Percentiles rank a stretch among this genome's conserved stretches.
Evolutionary conservation across 2,888 invertebrate species (phyloP).

Genomic region (Calameuta filiformis): DNA sequence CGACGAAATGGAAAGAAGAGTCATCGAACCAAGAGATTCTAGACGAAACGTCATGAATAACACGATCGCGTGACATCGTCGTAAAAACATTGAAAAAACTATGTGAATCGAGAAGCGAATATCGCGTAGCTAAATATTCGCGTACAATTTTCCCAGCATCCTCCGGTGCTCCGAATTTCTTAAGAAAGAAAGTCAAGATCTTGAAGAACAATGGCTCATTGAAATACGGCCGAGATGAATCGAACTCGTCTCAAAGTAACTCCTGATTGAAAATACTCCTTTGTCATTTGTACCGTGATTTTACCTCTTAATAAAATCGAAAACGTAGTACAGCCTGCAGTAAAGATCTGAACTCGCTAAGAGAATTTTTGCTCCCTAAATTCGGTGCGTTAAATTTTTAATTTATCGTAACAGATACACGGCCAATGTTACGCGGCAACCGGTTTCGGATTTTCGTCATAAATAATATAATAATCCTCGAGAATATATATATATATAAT

Average conservation of each 20-base stretch:
- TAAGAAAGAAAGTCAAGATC: background rate
- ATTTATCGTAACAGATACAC: background rate
- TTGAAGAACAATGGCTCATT: background rate
- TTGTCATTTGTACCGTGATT: slow-evolving; percentile 14
- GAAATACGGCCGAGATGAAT: background rate
- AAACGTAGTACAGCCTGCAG: slow-evolving; percentile 5
- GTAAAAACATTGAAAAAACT: background rate
- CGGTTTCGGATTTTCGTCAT: background rate
- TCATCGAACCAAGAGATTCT: background rate
- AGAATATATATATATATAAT: background rate
- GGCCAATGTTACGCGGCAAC: background rate
- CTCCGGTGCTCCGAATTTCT: background rate
- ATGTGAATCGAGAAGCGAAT: background rate
- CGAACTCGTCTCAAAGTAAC: slow-evolving; percentile 21
- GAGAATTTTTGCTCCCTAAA: background rate
- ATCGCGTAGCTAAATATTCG: background rate
- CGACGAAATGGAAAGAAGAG: background rate
- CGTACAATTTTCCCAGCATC: background rate
- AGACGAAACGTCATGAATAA: background rate
- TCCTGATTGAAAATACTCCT: slow-evolving; percentile 20
- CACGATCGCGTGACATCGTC: background rate
- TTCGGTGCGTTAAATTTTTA: background rate
- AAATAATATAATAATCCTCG: background rate
- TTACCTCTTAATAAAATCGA: slow-evolving; percentile 26
- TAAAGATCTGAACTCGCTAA: slow-evolving; percentile 22